Percentiles rank a stretch among this genome's conserved stretches.
Conservation (phyloP, 1,140 invertebrate species). For the Theocolax elegans region DNA sequence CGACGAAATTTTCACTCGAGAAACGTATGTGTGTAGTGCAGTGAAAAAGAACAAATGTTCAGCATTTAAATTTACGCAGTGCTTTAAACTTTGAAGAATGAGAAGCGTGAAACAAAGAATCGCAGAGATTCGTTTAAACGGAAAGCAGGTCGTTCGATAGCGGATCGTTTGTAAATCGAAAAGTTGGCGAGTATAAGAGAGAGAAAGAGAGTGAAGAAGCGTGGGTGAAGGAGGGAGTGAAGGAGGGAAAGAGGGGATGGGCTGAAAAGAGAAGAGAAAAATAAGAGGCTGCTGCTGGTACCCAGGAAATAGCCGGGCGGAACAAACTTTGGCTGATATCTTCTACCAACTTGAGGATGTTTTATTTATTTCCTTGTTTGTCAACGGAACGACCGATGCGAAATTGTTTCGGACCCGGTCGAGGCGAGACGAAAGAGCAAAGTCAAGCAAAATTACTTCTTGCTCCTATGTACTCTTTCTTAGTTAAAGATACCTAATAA, state of each 20-base stretch:
- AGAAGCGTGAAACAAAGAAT: too few relatives aligned
- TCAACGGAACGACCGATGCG: background rate
- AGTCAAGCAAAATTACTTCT: slow-evolving; percentile 15
- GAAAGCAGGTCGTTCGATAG: background rate
- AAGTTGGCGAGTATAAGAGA: slow-evolving; percentile 22
- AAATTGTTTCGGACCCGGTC: slow-evolving; percentile 4
- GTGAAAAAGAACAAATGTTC: too few relatives aligned
- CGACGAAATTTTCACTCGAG: too few relatives aligned
- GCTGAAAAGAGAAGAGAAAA: background rate
- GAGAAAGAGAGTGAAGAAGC: background rate
- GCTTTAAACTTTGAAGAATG: too few relatives aligned
- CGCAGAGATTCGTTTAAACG: too few relatives aligned
- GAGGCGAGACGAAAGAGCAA: background rate
- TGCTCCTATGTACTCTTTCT: slow-evolving; percentile 3
- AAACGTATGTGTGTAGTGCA: too few relatives aligned
- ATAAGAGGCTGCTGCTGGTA: background rate
- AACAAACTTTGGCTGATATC: slow-evolving; percentile 19
- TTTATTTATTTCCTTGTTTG: slow-evolving; percentile 28
- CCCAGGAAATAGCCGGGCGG: background rate
- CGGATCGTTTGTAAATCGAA: background rate
- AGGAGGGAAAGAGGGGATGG: background rate
- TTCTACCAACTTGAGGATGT: slow-evolving; percentile 7
- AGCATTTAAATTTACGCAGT: too few relatives aligned
- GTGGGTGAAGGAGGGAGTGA: background rate
- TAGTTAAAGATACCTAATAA: slow-evolving; percentile 19